phyloP scores from a whole-genome alignment of 2,888 invertebrate species.

The Unio pictorum region DNA sequence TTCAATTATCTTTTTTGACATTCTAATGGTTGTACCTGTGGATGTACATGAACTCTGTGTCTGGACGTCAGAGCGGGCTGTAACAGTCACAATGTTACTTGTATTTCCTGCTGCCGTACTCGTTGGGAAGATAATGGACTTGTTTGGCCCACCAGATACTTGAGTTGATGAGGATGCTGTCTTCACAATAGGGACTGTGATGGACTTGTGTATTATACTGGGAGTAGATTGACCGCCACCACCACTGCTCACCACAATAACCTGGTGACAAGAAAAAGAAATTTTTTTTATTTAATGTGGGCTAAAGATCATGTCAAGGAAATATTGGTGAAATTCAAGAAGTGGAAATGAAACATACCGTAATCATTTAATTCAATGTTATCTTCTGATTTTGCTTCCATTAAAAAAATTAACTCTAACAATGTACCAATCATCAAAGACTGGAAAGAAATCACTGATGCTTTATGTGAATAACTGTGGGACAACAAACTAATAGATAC shows the following conservation, averaged over 20 bases:
- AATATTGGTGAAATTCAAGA: not conserved
- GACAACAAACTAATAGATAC: too few species aligned
- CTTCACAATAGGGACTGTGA: slow-evolving; percentile 56
- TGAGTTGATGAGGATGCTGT: slow-evolving; percentile 49
- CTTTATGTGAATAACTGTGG: too few species aligned
- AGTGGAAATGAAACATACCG: too few species aligned
- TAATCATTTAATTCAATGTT: not conserved
- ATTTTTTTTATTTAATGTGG: not conserved
- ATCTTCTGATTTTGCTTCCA: too few species aligned
- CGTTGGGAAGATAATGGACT: slow-evolving; percentile 31
- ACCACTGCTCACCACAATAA: slow-evolving; percentile 65
- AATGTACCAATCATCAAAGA: not conserved
- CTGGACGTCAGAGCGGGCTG: slow-evolving; percentile 41
- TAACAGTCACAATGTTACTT: slow-evolving; percentile 52
- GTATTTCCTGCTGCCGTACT: slow-evolving; percentile 25
- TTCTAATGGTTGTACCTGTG: slow-evolving; percentile 32
- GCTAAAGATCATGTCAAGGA: not conserved
- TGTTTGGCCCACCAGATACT: slow-evolving; percentile 25
- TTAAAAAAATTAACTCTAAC: not conserved
- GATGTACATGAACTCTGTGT: slow-evolving; percentile 37
- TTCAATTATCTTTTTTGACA: too few species aligned
- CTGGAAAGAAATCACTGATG: too few species aligned
- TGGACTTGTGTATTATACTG: slow-evolving; percentile 55
- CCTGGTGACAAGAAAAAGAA: slow-evolving; percentile 39
- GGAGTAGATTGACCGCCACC: slow-evolving; percentile 44